These are phyloP conservation scores for Drosophila virilis DNA, from an alignment of 1,140 invertebrate genomes.

Conservation along the genomic window DNA sequence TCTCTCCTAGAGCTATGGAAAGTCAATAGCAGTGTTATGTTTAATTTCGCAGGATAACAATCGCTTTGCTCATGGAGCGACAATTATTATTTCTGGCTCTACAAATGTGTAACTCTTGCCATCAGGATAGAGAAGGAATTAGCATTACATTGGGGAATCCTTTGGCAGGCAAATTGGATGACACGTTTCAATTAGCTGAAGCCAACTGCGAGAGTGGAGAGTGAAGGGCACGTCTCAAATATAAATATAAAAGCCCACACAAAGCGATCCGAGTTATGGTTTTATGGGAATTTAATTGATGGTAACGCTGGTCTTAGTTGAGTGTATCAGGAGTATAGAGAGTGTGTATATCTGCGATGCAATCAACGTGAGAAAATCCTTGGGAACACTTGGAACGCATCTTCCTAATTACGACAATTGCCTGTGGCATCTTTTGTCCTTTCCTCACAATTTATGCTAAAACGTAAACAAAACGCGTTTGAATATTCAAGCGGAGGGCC, in stretches of 20 bases:
- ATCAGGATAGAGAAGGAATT: conserved; percentile 31
- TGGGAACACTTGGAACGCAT: conserved; percentile 34
- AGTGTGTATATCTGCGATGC: conserved; percentile 11
- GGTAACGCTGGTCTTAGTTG: not conserved
- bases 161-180: conserved; percentile 34
- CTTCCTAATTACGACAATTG: conserved; percentile 72
- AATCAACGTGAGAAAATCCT: conserved; percentile 68
- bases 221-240: conserved; percentile 4
- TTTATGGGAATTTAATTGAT: conserved; percentile 63
- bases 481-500: conserved; percentile 61
- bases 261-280: conserved; percentile 15
- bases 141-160: conserved; percentile 58
- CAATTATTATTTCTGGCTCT: conserved; percentile 60
- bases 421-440: conserved; percentile 59
- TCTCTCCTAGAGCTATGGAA: not conserved
- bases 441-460: conserved; percentile 67
- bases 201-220: not conserved
- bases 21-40: conserved; percentile 19
- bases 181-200: conserved; percentile 56
- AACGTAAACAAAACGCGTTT: conserved; percentile 71
- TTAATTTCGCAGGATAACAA: conserved; percentile 30
- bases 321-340: not conserved
- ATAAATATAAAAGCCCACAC: conserved; percentile 6
- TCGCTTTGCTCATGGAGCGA: conserved; percentile 53
- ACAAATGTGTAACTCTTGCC: conserved; percentile 5